Evolutionary conservation across 2,888 invertebrate species (phyloP), one percentile per base, ranked within the genome.

Genomic region (Nemotelus nigrinus): DNA sequence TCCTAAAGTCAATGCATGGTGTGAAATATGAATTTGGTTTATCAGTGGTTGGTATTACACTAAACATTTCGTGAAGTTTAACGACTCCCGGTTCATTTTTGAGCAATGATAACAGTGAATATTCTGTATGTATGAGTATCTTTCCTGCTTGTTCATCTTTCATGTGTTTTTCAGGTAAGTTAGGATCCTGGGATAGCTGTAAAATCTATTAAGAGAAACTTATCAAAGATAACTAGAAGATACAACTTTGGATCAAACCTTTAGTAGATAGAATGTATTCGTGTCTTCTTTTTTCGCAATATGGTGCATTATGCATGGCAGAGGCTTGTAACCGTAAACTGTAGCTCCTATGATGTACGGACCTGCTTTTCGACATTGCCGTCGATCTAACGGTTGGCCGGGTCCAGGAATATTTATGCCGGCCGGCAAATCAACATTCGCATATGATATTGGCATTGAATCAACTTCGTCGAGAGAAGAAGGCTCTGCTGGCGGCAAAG

Each of bases 111-210:
- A 94, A 86, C 7, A 94, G 85, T 4, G 93, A 92, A 85, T 92
- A 93, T 84, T 94, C 94, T 0, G 93, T 93, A 82, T 94, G 93
- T 25, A 94, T 85, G 44, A 94, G 84, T 92, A 93, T 93, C 87
- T 93, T 94, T 2, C 94, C 94, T 85, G 94, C 93, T 58, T 89
- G 88, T 82, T 94, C 93, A 86, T 94, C 93, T 82, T 93, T 92
- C 0, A 91, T 91, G 85, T 93, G 93, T 25, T 45, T 5, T 8
- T 41, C 4, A 3, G 3, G 3, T 5, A 3, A 5, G 5, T 63
- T 39, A 63, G 63, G 41, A 5, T 43, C 7, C 41, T 7, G 39
- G 7, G 63, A 63, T 3, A 41, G 63, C 43, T 63, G 63, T 5
- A 53, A 4, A 7, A 53, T 70, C 68, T 53, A 50, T 6, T 44